phyloP scores from a whole-genome alignment of 2,797 vertebrate species.

The Carcharodon carcharias region DNA sequence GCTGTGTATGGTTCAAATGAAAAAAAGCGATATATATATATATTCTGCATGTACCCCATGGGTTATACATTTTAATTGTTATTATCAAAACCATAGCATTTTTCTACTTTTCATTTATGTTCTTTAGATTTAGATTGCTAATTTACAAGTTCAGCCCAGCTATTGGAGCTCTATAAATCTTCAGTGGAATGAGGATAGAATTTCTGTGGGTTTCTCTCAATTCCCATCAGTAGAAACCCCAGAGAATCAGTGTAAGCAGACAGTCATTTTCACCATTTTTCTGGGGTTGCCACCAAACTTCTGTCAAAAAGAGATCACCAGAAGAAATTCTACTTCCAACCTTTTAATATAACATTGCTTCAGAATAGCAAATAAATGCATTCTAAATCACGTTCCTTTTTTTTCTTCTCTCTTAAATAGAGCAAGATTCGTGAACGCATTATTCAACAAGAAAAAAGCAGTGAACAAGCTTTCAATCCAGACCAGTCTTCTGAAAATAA shows the following conservation, averaged over 20 bases:
- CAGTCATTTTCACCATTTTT: neutral
- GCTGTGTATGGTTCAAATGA: neutral
- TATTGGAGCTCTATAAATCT: neutral
- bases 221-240: neutral
- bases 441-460: conserved; percentile 42
- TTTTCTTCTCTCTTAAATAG: neutral
- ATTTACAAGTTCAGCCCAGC: neutral
- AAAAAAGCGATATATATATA: neutral
- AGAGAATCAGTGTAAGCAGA: neutral
- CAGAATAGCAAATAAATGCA: neutral
- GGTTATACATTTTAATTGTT: neutral
- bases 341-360: neutral
- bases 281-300: neutral
- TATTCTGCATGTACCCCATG: neutral
- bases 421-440: conserved; percentile 4
- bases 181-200: neutral
- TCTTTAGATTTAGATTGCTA: neutral
- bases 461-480: conserved; percentile 46
- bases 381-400: neutral
- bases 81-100: neutral
- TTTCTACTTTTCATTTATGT: neutral
- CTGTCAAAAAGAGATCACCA: neutral
- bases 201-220: neutral
- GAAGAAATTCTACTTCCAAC: neutral
- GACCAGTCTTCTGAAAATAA: conserved; percentile 44